Evolutionary conservation across 2,113 vertebrate species (phyloP).

Genomic region (Chlamydotis undulata): DNA sequence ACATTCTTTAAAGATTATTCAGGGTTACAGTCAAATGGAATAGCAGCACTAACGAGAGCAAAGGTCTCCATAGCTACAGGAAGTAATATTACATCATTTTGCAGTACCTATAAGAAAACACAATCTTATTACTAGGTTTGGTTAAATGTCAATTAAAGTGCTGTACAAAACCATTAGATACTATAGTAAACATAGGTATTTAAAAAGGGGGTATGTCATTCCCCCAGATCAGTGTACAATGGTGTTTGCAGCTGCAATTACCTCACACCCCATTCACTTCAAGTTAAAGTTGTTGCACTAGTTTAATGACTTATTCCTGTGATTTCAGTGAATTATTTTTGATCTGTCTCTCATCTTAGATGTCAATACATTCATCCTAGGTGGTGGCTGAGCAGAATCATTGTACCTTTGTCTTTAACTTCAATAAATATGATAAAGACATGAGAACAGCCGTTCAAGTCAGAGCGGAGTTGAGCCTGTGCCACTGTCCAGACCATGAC

Average conservation of each 20-base stretch:
- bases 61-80: constrained; percentile 63
- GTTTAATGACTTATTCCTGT: neutral
- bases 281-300: neutral
- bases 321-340: neutral
- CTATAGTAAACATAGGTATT: neutral
- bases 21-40: constrained; percentile 63
- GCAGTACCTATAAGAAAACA: constrained; percentile 6
- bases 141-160: neutral
- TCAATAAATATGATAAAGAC: neutral
- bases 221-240: neutral
- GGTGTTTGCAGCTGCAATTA: neutral
- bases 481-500: too few species aligned
- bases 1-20: constrained; percentile 79
- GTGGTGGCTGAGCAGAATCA: neutral
- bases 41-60: constrained; percentile 68
- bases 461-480: neutral
- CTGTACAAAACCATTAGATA: constrained; percentile 3
- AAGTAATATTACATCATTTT: constrained; percentile 58
- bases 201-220: neutral
- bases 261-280: neutral
- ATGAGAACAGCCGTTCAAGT: fast-evolving
- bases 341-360: neutral
- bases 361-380: neutral
- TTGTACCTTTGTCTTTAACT: neutral
- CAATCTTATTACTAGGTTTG: constrained; percentile 8